phyloP scores from a whole-genome alignment of 2,888 invertebrate species.

The Quadroppia sp. region DNA sequence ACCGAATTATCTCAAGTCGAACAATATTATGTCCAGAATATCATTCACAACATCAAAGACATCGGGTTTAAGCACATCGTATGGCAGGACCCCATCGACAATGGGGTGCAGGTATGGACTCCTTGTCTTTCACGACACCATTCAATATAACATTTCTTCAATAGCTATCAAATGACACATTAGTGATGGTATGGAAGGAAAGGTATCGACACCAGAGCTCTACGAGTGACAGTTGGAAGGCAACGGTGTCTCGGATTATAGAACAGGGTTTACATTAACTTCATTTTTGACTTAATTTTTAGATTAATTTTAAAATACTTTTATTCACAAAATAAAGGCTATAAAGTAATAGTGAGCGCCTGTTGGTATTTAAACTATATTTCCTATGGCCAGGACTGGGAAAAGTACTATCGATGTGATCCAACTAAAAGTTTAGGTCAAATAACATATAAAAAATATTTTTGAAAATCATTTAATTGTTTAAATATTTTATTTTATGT shows the following conservation, averaged over 20 bases:
- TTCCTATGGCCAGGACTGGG: constrained; percentile 65
- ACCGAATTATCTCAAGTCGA: constrained; percentile 46
- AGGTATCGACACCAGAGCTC: not conserved
- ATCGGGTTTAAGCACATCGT: constrained; percentile 49
- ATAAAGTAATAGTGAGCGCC: constrained; percentile 67
- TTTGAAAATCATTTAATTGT: not conserved
- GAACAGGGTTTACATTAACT: not conserved
- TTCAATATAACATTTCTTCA: not conserved
- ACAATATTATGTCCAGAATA: constrained; percentile 47
- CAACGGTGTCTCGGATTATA: not conserved
- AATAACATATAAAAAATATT: not conserved
- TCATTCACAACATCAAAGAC: constrained; percentile 46
- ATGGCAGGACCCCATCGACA: constrained; percentile 51
- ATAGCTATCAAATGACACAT: constrained; percentile 46
- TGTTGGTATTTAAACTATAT: constrained; percentile 85
- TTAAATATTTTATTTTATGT: not conserved
- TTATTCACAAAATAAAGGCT: constrained; percentile 55
- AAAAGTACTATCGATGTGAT: constrained; percentile 58
- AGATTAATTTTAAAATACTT: not conserved
- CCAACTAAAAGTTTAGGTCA: constrained; percentile 46
- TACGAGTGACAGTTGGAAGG: not conserved
- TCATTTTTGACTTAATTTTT: not conserved
- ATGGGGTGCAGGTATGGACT: constrained; percentile 53
- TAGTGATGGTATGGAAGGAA: constrained; percentile 50
- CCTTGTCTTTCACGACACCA: constrained; percentile 55